phyloP scores from a whole-genome alignment of 2,888 invertebrate genomes.

The Phyto melanocephala region DNA sequence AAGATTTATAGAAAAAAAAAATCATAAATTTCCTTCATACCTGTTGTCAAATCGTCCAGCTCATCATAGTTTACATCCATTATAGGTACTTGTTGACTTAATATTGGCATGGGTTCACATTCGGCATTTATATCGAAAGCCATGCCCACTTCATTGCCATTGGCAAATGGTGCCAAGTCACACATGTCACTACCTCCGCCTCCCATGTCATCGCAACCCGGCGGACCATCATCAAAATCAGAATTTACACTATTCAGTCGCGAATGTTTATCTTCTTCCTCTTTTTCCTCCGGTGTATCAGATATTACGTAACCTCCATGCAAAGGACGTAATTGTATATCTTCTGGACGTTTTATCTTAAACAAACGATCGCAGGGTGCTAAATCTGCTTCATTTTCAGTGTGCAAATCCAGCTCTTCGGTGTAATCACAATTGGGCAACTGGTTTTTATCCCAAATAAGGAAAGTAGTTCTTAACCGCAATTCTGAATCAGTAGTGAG shows the following conservation, averaged over 20 bases:
- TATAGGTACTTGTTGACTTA: slow-evolving; percentile 71
- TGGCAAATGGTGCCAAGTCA: slow-evolving; percentile 78
- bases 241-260: slow-evolving; percentile 39
- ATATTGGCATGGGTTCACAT: slow-evolving; percentile 81
- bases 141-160: slow-evolving; percentile 81
- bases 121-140: slow-evolving; percentile 84
- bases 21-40: slow-evolving; percentile 26
- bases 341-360: slow-evolving; percentile 68
- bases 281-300: slow-evolving; percentile 74
- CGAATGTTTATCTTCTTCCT: slow-evolving; percentile 61
- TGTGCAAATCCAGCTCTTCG: slow-evolving; percentile 58
- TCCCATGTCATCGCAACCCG: slow-evolving; percentile 25
- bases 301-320: slow-evolving; percentile 75
- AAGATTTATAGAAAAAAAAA: no score
- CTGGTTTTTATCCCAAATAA: slow-evolving; percentile 71
- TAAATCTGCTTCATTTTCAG: slow-evolving; percentile 52
- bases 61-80: slow-evolving; percentile 78
- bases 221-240: slow-evolving; percentile 49
- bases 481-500: slow-evolving; percentile 80
- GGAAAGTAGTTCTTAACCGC: slow-evolving; percentile 73
- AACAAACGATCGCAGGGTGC: slow-evolving; percentile 69
- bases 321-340: slow-evolving; percentile 72
- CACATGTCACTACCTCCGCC: slow-evolving; percentile 75
- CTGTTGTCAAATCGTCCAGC: slow-evolving; percentile 77
- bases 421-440: slow-evolving; percentile 68